These are phyloP conservation scores for Ctenochaetus hawaiiensis DNA, from an alignment of 2,797 vertebrate species.

Conservation along the genomic window DNA sequence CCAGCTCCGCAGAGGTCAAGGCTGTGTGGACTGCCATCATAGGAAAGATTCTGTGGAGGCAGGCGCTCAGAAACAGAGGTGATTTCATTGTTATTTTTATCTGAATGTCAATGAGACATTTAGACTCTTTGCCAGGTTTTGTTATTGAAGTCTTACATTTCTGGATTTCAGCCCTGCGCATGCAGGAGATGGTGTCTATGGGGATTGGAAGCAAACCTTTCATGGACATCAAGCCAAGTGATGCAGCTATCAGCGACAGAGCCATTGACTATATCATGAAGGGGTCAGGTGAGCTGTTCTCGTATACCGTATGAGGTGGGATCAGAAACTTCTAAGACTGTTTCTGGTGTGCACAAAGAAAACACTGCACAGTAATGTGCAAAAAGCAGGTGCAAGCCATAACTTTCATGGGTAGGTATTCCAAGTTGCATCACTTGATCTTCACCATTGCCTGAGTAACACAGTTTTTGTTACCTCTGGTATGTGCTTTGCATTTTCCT, in stretches of 20 bases:
- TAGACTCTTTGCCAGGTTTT: neutral
- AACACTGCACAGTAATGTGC: too few relatives aligned
- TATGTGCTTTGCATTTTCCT: too few relatives aligned
- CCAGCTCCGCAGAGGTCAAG: slow-evolving; percentile 87
- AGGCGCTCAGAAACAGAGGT: slow-evolving; percentile 91
- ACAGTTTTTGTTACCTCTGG: too few relatives aligned
- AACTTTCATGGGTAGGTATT: too few relatives aligned
- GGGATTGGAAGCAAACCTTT: slow-evolving; percentile 90
- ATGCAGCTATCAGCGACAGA: slow-evolving; percentile 88
- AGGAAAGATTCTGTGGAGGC: slow-evolving; percentile 90
- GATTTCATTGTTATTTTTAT: neutral
- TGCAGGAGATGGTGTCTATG: slow-evolving; percentile 91
- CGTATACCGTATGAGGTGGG: too few relatives aligned
- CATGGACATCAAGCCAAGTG: slow-evolving; percentile 90
- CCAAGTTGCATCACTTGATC: too few relatives aligned
- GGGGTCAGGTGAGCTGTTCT: slow-evolving; percentile 81
- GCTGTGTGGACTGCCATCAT: slow-evolving; percentile 87
- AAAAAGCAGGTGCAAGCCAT: too few relatives aligned
- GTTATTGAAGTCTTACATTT: neutral
- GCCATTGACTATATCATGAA: slow-evolving; percentile 88
- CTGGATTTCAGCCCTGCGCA: slow-evolving; percentile 84
- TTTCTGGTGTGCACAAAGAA: too few relatives aligned
- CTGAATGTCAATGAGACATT: neutral
- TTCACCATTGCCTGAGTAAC: too few relatives aligned
- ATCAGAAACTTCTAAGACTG: too few relatives aligned